Evolutionary conservation across 2,113 vertebrate species (phyloP).

Genomic region (Anas platyrhynchos): DNA sequence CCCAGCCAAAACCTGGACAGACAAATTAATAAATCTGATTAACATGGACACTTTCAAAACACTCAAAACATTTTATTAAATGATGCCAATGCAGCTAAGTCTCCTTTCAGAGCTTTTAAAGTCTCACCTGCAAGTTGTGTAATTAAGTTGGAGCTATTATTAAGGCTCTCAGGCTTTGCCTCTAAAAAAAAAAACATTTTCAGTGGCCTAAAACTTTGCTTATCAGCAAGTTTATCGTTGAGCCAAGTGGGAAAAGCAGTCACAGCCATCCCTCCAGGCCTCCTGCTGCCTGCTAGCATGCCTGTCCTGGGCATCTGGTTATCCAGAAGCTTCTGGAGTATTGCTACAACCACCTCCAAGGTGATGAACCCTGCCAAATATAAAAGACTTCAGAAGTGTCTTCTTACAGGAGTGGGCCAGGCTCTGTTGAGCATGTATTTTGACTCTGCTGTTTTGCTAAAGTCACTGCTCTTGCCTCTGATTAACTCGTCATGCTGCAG

Average conservation of each 20-base stretch:
- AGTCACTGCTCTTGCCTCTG: neutral
- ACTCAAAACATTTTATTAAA: neutral
- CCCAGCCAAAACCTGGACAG: neutral
- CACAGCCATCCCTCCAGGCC: neutral
- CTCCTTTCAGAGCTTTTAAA: neutral
- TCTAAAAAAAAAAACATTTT: neutral
- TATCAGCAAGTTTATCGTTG: neutral
- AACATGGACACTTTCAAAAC: neutral
- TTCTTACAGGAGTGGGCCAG: neutral
- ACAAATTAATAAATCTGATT: neutral
- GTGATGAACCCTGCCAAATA: neutral
- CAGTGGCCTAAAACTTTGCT: neutral
- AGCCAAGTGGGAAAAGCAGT: neutral
- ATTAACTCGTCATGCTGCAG: neutral
- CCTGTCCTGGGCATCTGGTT: neutral
- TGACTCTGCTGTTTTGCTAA: neutral
- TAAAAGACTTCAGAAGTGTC: neutral
- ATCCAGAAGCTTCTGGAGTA: neutral
- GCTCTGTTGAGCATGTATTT: neutral
- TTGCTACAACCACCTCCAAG: neutral
- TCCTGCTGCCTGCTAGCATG: neutral
- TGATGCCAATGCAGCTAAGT: rapidly evolving
- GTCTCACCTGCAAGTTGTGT: neutral
- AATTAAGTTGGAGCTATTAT: neutral
- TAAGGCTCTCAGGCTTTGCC: neutral